Conservation (phyloP, 92 coral and sea anemone species). For the Parazoanthus atlanticus region DNA sequence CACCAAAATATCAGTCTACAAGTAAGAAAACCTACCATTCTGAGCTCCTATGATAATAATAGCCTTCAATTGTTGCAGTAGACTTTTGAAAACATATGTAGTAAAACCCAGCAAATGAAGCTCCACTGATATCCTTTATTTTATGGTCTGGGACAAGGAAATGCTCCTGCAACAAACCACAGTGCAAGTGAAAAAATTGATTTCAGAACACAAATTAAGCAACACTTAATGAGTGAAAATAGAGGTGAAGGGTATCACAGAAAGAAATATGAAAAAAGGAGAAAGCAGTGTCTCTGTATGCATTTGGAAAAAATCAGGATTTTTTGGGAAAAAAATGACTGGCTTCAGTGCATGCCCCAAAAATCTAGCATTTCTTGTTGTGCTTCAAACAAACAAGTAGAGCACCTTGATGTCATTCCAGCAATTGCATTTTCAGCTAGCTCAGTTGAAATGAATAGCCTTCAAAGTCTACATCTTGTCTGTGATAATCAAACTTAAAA, state of each 20-base stretch:
- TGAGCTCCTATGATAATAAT: constrained; percentile 96
- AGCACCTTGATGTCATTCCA: no score
- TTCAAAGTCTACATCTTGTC: no score
- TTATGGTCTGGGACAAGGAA: constrained; percentile 98
- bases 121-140: constrained; percentile 93
- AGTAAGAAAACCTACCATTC: constrained; percentile 74
- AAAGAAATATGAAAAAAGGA: no score
- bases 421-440: no score
- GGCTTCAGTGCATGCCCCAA: no score
- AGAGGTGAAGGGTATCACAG: background rate
- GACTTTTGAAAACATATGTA: constrained; percentile 98
- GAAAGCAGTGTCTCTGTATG: no score
- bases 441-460: no score
- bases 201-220: background rate
- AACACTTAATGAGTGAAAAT: background rate
- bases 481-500: no score
- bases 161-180: constrained; percentile 75
- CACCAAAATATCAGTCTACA: background rate
- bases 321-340: no score
- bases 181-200: background rate
- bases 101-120: constrained; percentile 98
- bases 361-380: no score
- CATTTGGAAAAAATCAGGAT: no score
- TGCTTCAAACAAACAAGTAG: no score
- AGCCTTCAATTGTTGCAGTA: constrained; percentile 97